phyloP scores from a whole-genome alignment of 2,113 vertebrate genomes.

The Poeciliopsis retropinna region DNA sequence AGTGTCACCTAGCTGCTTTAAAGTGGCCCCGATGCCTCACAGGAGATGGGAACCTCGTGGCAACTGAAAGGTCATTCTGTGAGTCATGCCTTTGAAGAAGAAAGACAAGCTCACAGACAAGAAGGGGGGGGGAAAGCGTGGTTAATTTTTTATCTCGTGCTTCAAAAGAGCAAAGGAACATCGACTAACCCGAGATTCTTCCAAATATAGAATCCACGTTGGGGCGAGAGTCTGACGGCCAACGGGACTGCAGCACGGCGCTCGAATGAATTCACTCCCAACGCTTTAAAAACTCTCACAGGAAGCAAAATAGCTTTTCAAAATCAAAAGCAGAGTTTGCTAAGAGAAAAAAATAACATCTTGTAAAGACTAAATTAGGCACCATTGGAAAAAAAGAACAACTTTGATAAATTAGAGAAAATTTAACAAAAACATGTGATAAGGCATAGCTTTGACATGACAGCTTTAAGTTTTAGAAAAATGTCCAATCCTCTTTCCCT shows the following conservation, averaged over 20 bases:
- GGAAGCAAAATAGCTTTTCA: constrained; percentile 31
- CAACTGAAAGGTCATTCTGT: constrained; percentile 62
- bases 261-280: constrained; percentile 31
- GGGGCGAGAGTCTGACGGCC: constrained; percentile 18
- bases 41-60: constrained; percentile 49
- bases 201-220: constrained; percentile 59
- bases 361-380: neutral
- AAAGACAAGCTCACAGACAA: constrained; percentile 61
- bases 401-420: neutral
- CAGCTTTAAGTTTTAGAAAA: too few species aligned
- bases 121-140: constrained; percentile 28
- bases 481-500: too few species aligned
- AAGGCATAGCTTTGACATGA: too few species aligned
- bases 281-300: constrained; percentile 16
- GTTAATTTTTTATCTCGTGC: constrained; percentile 66
- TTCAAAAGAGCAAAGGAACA: constrained; percentile 60
- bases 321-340: neutral
- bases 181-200: constrained; percentile 43
- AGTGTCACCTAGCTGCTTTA: constrained; percentile 25
- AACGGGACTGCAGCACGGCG: neutral
- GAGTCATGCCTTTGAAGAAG: constrained; percentile 77
- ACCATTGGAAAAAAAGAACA: neutral
- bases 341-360: constrained; percentile 23
- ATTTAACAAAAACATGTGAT: too few species aligned
- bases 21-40: constrained; percentile 34